Evolutionary conservation across 1,140 invertebrate species (phyloP).

Genomic region (Amphibalanus amphitrite): DNA sequence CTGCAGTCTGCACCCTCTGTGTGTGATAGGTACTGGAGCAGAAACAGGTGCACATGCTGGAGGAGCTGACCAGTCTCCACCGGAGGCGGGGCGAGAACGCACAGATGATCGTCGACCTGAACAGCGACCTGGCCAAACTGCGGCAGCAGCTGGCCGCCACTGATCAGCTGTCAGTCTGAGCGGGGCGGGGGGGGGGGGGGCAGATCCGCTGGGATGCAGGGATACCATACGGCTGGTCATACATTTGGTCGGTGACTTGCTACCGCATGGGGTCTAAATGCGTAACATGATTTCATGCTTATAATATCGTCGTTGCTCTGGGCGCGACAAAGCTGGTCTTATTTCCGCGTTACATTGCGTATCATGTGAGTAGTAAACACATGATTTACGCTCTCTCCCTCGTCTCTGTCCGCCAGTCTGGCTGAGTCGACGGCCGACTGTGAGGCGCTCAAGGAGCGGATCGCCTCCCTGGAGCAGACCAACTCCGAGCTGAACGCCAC

Average conservation of each 20-base stretch:
- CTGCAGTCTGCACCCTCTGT: too few species aligned
- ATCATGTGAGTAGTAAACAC: constrained; percentile 4
- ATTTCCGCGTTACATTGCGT: constrained; percentile 4
- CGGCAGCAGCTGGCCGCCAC: constrained; percentile 26
- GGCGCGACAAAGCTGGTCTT: too few species aligned
- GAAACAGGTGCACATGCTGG: constrained; percentile 65
- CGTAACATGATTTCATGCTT: too few species aligned
- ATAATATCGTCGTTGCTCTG: too few species aligned
- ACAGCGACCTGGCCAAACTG: constrained; percentile 25
- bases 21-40: constrained; percentile 61
- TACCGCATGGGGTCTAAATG: too few species aligned
- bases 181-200: not conserved
- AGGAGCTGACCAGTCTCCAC: constrained; percentile 79
- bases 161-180: constrained; percentile 4
- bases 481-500: constrained; percentile 49
- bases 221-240: too few species aligned
- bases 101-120: constrained; percentile 80
- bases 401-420: constrained; percentile 37
- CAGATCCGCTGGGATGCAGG: not conserved
- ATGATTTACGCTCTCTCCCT: too few species aligned
- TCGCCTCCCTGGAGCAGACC: constrained; percentile 24
- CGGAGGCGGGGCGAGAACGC: constrained; percentile 75
- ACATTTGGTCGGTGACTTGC: too few species aligned
- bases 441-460: constrained; percentile 25
- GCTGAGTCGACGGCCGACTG: constrained; percentile 50